Base-by-base conservation (phyloP, 2,888 invertebrate species). In the Xylophagus ater region DNA sequence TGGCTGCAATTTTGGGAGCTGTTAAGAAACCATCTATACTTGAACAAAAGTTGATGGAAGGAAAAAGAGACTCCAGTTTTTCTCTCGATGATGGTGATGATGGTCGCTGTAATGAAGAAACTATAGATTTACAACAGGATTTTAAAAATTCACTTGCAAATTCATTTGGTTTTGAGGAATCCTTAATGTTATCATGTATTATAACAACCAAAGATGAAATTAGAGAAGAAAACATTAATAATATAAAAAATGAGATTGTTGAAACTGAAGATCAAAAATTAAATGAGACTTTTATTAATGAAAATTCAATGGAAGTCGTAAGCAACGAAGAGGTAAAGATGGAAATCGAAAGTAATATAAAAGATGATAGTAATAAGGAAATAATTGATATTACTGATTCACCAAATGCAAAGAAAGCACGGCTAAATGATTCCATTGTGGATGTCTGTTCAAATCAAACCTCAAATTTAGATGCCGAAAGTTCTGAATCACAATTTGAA, bases 1-100 rank as follows among this genome's bases (percentile, higher is more conserved):
- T 64, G 1, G 62, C 61, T 3, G 62, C 63, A 14, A 62, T 64
- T 40, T 57, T 68, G 28, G 70, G 70, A 47, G 65, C 72, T 3
- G 63, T 65, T 3, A 71, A 71, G 43, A 78, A 76, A 59, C 70
- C 74, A 46, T 78, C 79, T 19, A 80, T 80, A 58, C 62, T 81
- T 43, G 81, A 81, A 56, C 79, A 80, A 55, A 80, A 78, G 54
- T 62, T 81, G 42, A 68, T 77, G 33, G 74, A 74, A 17, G 72
- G 68, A 2, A 63, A 71, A 53, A 69, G 61, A 34, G 60, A 63
- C 6, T 30, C 51, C 4, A 44, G 49, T 15, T 41, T 38, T 18
- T 30, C 40, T n/a, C 45, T 55, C 34, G 55, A 55, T 15, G 63
- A 63, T 4, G 17, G 50, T 2, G 59, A 62, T 2, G 62, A 63